Percentiles rank a stretch among this genome's conserved stretches.
Conservation (phyloP, 2,797 vertebrate species). For the Myotis myotis region DNA sequence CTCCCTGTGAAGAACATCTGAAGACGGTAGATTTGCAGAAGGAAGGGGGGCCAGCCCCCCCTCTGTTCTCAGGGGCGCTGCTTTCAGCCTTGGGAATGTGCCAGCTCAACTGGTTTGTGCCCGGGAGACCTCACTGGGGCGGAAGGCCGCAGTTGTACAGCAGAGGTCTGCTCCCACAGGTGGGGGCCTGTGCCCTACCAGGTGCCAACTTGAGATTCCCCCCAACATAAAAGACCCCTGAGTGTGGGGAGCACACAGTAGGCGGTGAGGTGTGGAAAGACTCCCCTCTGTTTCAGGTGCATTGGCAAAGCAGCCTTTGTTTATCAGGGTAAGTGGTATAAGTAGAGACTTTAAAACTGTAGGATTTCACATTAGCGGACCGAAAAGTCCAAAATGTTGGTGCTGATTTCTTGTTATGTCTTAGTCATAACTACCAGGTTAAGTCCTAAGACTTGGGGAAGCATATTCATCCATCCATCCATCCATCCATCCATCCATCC, state of each 20-base stretch:
- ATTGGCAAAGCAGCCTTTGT: background rate
- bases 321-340: background rate
- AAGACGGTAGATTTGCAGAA: background rate
- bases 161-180: background rate
- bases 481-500: no score
- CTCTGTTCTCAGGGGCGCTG: background rate
- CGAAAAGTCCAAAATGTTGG: background rate
- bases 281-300: no score
- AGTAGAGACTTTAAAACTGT: background rate
- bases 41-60: background rate
- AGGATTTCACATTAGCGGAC: background rate
- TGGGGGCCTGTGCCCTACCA: background rate
- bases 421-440: background rate
- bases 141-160: background rate
- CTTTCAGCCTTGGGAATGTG: background rate
- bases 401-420: background rate
- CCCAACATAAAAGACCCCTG: background rate
- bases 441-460: background rate
- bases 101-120: background rate
- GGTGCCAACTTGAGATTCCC: background rate
- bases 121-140: fast-evolving
- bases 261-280: background rate
- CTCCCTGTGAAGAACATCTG: background rate
- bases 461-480: background rate
- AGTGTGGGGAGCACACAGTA: background rate